Conservation (phyloP, 1,140 invertebrate species). For the Drosophila ogumai region DNA sequence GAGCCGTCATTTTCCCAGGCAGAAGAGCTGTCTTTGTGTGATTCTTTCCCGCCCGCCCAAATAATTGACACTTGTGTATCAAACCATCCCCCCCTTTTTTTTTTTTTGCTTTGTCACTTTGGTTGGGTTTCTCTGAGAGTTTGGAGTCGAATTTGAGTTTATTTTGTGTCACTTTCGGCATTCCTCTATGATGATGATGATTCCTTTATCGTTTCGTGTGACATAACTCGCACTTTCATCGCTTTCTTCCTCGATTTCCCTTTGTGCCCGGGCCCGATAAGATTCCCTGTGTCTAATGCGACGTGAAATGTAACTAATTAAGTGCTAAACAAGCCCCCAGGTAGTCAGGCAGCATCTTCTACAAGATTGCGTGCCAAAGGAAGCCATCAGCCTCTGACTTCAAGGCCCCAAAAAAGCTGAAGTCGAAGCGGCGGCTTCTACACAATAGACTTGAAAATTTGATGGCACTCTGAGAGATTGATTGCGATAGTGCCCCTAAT, state of each 20-base stretch:
- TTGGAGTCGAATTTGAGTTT: conserved; percentile 16
- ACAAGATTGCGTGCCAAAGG: conserved; percentile 13
- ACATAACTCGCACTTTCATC: conserved; percentile 19
- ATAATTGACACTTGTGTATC: conserved; percentile 32
- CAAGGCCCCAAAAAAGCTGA: neutral
- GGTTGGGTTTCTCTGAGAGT: conserved; percentile 3
- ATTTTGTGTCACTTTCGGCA: conserved; percentile 15
- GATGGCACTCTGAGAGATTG: conserved; percentile 10
- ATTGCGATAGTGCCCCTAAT: conserved; percentile 30
- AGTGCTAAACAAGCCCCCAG: conserved; percentile 48
- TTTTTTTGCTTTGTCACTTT: conserved; percentile 23
- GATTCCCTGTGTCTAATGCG: conserved; percentile 13
- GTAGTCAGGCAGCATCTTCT: conserved; percentile 2
- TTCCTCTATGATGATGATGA: conserved; percentile 12
- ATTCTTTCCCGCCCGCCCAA: neutral
- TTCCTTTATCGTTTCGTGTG: conserved; percentile 19
- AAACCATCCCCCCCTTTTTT: conserved; percentile 12
- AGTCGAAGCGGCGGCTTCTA: neutral
- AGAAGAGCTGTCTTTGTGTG: conserved; percentile 10
- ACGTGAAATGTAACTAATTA: conserved; percentile 52
- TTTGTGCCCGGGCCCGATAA: conserved; percentile 26
- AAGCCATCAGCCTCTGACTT: neutral
- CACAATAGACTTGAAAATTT: conserved; percentile 27
- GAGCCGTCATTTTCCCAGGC: conserved; percentile 16
- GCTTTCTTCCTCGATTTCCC: conserved; percentile 38